A percentile compares a stretch with the other conserved stretches of the same genome.
Conservation (phyloP, 2,888 invertebrate species). For the Parasteatoda lunata region DNA sequence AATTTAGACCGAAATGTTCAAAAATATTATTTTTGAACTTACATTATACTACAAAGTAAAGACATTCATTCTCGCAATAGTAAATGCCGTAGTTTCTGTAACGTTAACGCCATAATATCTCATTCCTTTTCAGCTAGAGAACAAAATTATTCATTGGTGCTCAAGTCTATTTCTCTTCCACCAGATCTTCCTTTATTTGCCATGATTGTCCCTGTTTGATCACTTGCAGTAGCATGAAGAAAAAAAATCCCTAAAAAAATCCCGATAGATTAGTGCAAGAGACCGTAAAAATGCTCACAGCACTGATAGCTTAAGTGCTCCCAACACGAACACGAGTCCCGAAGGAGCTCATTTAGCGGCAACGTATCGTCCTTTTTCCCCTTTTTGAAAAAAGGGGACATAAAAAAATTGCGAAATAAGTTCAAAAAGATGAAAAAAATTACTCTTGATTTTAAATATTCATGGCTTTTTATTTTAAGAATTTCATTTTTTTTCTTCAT, state of each 20-base stretch:
- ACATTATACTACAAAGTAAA: too few relatives aligned
- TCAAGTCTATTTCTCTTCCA: constrained; percentile 26
- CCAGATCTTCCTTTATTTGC: constrained; percentile 37
- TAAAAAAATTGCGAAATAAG: constrained; percentile 33
- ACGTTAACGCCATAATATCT: constrained; percentile 9
- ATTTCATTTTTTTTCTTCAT: too few relatives aligned
- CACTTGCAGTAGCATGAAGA: constrained; percentile 38
- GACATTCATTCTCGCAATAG: constrained; percentile 5
- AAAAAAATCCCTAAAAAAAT: constrained; percentile 38
- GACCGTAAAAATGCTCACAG: constrained; percentile 57
- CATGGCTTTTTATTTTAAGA: too few relatives aligned
- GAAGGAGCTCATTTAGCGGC: constrained; percentile 45
- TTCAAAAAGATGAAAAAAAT: constrained; percentile 11
- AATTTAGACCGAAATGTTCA: too few relatives aligned
- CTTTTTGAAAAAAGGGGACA: constrained; percentile 4
- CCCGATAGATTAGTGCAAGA: constrained; percentile 56
- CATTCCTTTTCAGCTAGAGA: constrained; percentile 27
- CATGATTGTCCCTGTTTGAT: constrained; percentile 55
- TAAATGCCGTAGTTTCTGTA: constrained; percentile 6
- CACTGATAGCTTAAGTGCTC: constrained; percentile 55
- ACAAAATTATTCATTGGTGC: constrained; percentile 54
- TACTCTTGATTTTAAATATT: too few relatives aligned
- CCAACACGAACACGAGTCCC: constrained; percentile 42
- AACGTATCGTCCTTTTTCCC: constrained; percentile 30
- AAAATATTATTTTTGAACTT: too few relatives aligned